Percentiles rank a stretch among this genome's conserved stretches.
phyloP scores from a whole-genome alignment of 2,797 vertebrate genomes.

The Mormyrus proboscirostris region DNA sequence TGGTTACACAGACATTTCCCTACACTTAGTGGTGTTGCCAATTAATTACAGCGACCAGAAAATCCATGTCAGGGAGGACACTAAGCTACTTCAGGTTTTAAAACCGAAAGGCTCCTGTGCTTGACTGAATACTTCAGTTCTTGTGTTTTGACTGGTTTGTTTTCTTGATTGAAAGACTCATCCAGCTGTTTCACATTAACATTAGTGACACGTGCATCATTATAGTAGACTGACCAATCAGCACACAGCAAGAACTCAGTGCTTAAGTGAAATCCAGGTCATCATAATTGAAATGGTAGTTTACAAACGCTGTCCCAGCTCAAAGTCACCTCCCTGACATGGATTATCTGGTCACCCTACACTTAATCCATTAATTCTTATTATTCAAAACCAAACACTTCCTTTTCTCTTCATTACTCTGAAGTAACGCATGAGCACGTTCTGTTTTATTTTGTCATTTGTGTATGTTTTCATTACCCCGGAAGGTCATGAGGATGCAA shows the following conservation, averaged over 20 bases:
- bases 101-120: background rate
- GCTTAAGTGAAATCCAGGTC: background rate
- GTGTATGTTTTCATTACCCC: constrained; percentile 30
- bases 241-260: background rate
- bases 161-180: background rate
- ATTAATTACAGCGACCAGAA: background rate
- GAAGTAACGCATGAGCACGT: constrained; percentile 8
- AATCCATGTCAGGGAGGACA: background rate
- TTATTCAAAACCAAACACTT: background rate
- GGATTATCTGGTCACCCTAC: background rate
- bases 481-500: constrained; percentile 85
- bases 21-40: background rate
- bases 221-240: background rate
- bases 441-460: background rate
- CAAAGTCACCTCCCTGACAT: background rate
- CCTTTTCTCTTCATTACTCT: background rate
- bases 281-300: background rate
- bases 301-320: background rate
- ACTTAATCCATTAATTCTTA: background rate
- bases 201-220: background rate
- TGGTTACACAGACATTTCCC: background rate
- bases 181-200: background rate
- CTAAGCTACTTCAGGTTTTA: background rate
- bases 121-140: background rate
- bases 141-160: background rate